Evolutionary conservation across 2,888 invertebrate genomes (phyloP).

Genomic region (Synergus laeviventris): DNA sequence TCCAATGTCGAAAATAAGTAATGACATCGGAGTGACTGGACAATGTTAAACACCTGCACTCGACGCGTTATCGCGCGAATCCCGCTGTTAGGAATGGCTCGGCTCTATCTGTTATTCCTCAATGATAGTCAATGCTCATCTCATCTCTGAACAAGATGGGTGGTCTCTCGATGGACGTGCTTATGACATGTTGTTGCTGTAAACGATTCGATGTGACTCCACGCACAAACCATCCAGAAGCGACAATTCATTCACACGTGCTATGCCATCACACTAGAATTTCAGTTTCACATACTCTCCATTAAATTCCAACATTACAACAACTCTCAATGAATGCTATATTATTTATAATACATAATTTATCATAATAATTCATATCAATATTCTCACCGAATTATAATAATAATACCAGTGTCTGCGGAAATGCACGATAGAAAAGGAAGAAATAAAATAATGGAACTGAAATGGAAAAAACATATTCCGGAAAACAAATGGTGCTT

Average conservation of each 20-base stretch:
- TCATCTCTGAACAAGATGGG: conserved; percentile 62
- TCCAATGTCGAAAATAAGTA: conserved; percentile 64
- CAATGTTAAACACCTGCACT: conserved; percentile 73
- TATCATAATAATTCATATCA: no score
- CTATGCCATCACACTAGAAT: conserved; percentile 1
- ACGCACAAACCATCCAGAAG: conserved; percentile 31
- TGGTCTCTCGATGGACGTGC: conserved; percentile 62
- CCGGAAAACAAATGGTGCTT: background rate
- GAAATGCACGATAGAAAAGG: background rate
- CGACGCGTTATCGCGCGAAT: conserved; percentile 71
- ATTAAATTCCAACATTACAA: conserved; percentile 10
- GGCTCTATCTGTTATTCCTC: conserved; percentile 62
- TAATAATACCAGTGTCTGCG: no score
- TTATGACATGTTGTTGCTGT: conserved; percentile 53
- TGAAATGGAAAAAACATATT: background rate
- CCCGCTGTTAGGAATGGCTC: conserved; percentile 69
- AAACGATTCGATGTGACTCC: conserved; percentile 54
- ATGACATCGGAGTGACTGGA: conserved; percentile 74
- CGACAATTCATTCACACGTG: conserved; percentile 38
- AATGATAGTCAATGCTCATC: conserved; percentile 55
- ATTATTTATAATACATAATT: background rate
- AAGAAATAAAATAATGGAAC: background rate
- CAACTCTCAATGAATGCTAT: background rate
- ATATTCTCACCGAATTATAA: no score
- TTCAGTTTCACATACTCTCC: conserved; percentile 33